Conservation (phyloP, 2,888 invertebrate genomes). For the Drosophila conformis region DNA sequence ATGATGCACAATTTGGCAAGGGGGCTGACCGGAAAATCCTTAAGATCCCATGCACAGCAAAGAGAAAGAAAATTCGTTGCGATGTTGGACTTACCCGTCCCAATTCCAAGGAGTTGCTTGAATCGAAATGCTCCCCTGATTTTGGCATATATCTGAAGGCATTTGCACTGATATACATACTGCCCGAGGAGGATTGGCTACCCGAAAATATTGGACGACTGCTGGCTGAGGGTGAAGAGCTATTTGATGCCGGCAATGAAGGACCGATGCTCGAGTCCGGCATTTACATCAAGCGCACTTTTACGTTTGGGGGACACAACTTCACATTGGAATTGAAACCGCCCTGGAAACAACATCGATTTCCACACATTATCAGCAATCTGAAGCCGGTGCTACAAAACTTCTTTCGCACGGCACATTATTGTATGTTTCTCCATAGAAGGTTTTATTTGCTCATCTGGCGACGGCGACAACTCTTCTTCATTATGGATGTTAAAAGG, state of each 20-base stretch:
- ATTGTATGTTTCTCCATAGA: slow-evolving; percentile 69
- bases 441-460: slow-evolving; percentile 78
- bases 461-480: slow-evolving; percentile 72
- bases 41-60: not conserved
- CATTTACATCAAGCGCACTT: slow-evolving; percentile 68
- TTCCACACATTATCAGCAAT: slow-evolving; percentile 44
- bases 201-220: slow-evolving; percentile 71
- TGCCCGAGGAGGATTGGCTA: slow-evolving; percentile 81
- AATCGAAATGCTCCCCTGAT: slow-evolving; percentile 49
- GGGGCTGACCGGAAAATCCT: not conserved
- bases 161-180: slow-evolving; percentile 79
- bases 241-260: slow-evolving; percentile 45
- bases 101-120: slow-evolving; percentile 23
- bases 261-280: slow-evolving; percentile 10
- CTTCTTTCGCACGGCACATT: slow-evolving; percentile 74
- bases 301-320: slow-evolving; percentile 70
- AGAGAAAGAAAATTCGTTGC: slow-evolving; percentile 1
- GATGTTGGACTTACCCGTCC: slow-evolving; percentile 28
- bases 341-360: slow-evolving; percentile 19
- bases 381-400: slow-evolving; percentile 42
- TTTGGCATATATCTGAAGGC: slow-evolving; percentile 77
- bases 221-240: slow-evolving; percentile 70
- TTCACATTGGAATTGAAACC: slow-evolving; percentile 76
- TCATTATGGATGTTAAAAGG: slow-evolving; percentile 80
- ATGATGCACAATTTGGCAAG: slow-evolving; percentile 4